Base-by-base conservation (phyloP, 2,113 vertebrate species). In the Cynoglossus semilaevis region DNA sequence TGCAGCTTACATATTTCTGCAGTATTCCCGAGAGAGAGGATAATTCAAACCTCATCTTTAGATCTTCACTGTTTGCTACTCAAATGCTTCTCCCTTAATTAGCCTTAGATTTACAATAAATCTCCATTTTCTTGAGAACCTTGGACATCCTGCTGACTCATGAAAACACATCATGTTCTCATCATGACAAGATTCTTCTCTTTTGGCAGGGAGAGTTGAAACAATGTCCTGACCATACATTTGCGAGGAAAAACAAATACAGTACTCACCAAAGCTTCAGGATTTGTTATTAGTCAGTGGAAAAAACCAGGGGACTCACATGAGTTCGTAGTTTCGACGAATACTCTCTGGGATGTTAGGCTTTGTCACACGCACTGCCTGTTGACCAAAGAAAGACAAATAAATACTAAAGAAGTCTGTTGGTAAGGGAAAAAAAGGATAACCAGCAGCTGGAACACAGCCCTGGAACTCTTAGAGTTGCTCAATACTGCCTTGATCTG, bases 341-440 rank as follows among this genome's bases (percentile, higher is more conserved):
- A 99, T 98, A 6, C 93, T 80, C 87, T 99, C 97, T 0, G 97
- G 97, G 59, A 98, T 99, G 58, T 95, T 97, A 52, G 97, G 97
- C 81, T 99, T 99, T 22, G 97, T 99, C 42, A 99, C 96, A 48
- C 96, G 91, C 17, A 98, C 96, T 1, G 96, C 97, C 96, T 99
- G 84, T 15, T 12, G 13, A 61, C 1, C 50, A 38, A 8, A 1
- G 0, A 58, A 1, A 44, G 5, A 40, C 1, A 19, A 8, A n/a
- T n/a, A n/a, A n/a, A 50, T 9, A 12, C 41, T 3, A 36, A 34
- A 41, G 4, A 41, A 41, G 11, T 41, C 4, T 41, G 10, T 41
- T 12, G 1, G 10, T 5, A 3, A 29, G 22, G 22, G 22, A 29
- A 29, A 29, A 29, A 4, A 29, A n/a, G n/a, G n/a, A n/a, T n/a